Evolutionary conservation across 2,113 vertebrate species (phyloP).

Genomic region (Balaeniceps rex): DNA sequence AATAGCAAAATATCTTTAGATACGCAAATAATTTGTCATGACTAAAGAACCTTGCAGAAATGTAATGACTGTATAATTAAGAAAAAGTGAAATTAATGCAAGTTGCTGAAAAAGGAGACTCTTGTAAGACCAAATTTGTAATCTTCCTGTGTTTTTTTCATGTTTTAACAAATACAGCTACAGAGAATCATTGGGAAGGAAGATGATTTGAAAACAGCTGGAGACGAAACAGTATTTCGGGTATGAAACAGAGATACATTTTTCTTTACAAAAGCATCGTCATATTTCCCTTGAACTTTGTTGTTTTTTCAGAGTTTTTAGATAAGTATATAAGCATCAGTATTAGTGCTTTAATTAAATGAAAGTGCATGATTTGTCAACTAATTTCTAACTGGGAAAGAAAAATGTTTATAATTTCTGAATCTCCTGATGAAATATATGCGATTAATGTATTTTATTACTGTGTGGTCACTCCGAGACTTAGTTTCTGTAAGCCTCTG

Average conservation of each 20-base stretch:
- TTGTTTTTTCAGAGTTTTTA: not conserved
- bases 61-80: not conserved
- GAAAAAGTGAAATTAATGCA: not conserved
- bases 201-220: constrained; percentile 70
- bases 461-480: not conserved
- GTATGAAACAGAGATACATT: constrained; percentile 46
- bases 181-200: constrained; percentile 90
- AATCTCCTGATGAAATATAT: not conserved
- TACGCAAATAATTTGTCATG: not conserved
- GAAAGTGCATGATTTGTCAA: not conserved
- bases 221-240: constrained; percentile 6
- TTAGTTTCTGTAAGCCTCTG: not conserved
- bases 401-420: not conserved
- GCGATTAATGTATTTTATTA: not conserved
- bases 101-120: not conserved
- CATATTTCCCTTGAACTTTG: not conserved
- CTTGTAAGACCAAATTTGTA: not conserved
- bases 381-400: not conserved
- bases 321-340: not conserved
- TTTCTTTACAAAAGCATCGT: not conserved
- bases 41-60: not conserved
- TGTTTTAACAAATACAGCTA: constrained; percentile 74
- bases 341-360: not conserved
- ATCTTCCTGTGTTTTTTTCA: not conserved
- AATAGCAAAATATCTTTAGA: not conserved